Evolutionary conservation across 2,113 vertebrate species (phyloP).

Genomic region (Nibea coibor): DNA sequence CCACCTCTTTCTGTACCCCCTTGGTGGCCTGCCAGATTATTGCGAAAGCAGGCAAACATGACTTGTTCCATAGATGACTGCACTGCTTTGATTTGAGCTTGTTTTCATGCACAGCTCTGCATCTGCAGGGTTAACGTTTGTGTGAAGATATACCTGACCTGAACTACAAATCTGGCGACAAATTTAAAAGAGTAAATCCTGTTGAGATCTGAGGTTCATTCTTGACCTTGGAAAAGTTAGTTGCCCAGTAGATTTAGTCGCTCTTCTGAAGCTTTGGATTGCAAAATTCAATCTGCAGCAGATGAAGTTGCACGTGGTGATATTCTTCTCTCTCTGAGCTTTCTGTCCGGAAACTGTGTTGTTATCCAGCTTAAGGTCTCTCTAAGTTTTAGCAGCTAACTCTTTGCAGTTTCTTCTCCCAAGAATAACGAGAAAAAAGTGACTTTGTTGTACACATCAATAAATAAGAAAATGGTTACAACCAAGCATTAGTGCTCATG

Average conservation of each 20-base stretch:
- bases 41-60: slow-evolving; percentile 61
- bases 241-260: background rate
- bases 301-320: background rate
- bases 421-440: background rate
- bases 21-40: slow-evolving; percentile 71
- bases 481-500: background rate
- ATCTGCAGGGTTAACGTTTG: slow-evolving; percentile 21
- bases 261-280: background rate
- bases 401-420: too few species aligned
- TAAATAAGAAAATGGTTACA: background rate
- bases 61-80: slow-evolving; percentile 23
- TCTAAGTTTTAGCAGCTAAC: too few species aligned
- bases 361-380: background rate
- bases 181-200: background rate
- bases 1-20: slow-evolving; percentile 55
- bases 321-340: background rate
- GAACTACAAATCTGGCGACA: background rate
- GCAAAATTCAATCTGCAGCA: background rate
- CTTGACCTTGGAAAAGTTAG: background rate
- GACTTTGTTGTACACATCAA: background rate
- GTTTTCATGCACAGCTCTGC: slow-evolving; percentile 22
- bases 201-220: background rate
- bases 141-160: background rate
- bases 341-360: background rate
- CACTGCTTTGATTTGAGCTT: slow-evolving; percentile 50